Base-by-base conservation (phyloP, 2,113 vertebrate species). In the Suricata suricatta region DNA sequence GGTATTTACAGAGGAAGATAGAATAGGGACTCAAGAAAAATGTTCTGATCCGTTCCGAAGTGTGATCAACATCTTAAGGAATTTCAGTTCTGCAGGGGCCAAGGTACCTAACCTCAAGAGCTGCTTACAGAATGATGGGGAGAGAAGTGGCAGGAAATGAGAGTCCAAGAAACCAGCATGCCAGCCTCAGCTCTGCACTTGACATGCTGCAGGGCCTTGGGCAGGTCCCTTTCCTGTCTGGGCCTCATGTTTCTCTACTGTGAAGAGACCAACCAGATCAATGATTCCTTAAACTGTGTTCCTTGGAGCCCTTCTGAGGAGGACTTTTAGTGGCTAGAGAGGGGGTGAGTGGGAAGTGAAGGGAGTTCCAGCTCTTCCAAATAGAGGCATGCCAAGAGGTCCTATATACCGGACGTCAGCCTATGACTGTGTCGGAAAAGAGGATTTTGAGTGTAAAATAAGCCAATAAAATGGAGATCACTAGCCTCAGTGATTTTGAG, bases 31-130 rank as follows among this genome's bases (percentile, higher is more conserved):
- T 97, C 17, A 81, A 95, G 25, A 76, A 77, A 94, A 76, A 5
- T 27, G 82, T 85, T 94, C 81, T 66, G 21, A 63, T 93, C 50
- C 86, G 25, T 86, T 97, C 47, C 74, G 82, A 91, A 96, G 69
- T 88, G 50, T 33, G 14, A 47, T 71, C 27, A 54, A 23, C 13
- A 1, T 84, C n/a, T 74, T 74, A 71, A 47, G 47, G 52, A 77
- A 81, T 90, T 64, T 35, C 13, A 9, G 64, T 89, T 96, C 31
- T 89, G 23, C 4, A 52, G 54, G n/a, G 44, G 29, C 47, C 38
- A 93, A 89, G 54, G 52, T n/a, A 82, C 29, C 52, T 69, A 69
- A 60, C n/a, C 33, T 88, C 5, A 92, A 84, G 80, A 63, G 25
- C 27, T 94, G 81, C 35, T 94, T 50, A 94, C 0, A 80, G 64